Evolutionary conservation across 2,888 invertebrate species (phyloP), one percentile per base, ranked within the genome.

Genomic region (Craniophora ligustri): DNA sequence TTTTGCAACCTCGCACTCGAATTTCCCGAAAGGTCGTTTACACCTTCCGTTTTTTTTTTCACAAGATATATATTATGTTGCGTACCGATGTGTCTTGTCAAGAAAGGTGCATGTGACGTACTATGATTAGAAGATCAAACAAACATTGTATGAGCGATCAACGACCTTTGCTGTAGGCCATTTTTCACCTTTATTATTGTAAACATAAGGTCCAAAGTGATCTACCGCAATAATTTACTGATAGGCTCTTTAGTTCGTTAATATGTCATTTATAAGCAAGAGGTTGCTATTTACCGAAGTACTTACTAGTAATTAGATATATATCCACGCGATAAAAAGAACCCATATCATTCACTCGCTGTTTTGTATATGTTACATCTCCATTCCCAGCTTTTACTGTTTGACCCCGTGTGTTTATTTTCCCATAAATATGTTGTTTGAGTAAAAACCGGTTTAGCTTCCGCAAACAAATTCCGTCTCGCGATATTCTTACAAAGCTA

Each of bases 11-110:
- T 30, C 36, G 34, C 32, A 32, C 6, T 10, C 19, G 16, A 36
- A 21, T 62, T 45, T 62, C 7, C 30, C 23, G 10, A 35, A 36
- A 11, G 16, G 13, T 8, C 18, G 26, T 47, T 41, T 47, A 31
- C 23, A 32, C 19, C 14, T 19, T 16, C 10, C 10, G 16, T 3
- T 13, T 34, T 15, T 18, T 30, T n/a, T 26, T n/a, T n/a, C 4
- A 26, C n/a, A n/a, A n/a, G 3, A 1, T n/a, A 26, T 5, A n/a
- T n/a, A 26, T 4, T 26, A n/a, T 26, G 26, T 23, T 3, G 8
- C 8, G 3, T 21, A 5, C 5, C 1, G 7, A 8, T 21, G 1
- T 21, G 7, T 21, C 8, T 21, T 21, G 7, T 0, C 8, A 8
- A 2, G 8, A 8, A 7, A n/a, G n/a, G n/a, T n/a, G n/a, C n/a